Conservation (phyloP, 2,113 vertebrate genomes). For the Hiodon tergisus region DNA sequence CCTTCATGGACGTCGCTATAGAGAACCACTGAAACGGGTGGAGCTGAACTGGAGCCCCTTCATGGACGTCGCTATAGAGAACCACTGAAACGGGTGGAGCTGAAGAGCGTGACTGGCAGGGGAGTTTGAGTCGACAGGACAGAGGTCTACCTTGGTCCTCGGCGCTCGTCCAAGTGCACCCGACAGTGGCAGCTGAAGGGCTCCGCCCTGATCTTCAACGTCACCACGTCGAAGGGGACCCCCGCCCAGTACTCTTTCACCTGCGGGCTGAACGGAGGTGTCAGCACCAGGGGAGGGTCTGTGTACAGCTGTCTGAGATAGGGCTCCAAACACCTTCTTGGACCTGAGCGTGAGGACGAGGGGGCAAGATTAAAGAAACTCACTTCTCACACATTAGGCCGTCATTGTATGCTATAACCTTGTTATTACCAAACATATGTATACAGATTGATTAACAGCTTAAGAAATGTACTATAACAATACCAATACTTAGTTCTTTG, state of each 20-base stretch:
- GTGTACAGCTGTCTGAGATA: conserved; percentile 79
- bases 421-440: no score
- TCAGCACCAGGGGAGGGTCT: conserved; percentile 72
- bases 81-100: neutral
- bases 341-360: conserved; percentile 22
- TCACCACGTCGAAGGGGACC: conserved; percentile 83
- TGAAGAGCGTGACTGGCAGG: neutral
- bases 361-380: neutral
- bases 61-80: neutral
- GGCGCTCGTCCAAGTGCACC: conserved; percentile 73
- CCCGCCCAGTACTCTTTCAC: conserved; percentile 81
- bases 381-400: neutral
- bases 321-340: conserved; percentile 67
- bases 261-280: conserved; percentile 74
- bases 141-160: conserved; percentile 73
- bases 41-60: neutral
- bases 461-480: no score
- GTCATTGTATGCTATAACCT: no score
- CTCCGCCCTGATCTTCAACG: conserved; percentile 71
- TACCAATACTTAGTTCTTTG: no score
- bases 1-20: no score
- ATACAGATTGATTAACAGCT: no score
- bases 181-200: conserved; percentile 63
- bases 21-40: no score
- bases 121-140: neutral